These are phyloP conservation scores for Blastobasis adustella DNA, from an alignment of 2,888 invertebrate species.

Conservation along the genomic window DNA sequence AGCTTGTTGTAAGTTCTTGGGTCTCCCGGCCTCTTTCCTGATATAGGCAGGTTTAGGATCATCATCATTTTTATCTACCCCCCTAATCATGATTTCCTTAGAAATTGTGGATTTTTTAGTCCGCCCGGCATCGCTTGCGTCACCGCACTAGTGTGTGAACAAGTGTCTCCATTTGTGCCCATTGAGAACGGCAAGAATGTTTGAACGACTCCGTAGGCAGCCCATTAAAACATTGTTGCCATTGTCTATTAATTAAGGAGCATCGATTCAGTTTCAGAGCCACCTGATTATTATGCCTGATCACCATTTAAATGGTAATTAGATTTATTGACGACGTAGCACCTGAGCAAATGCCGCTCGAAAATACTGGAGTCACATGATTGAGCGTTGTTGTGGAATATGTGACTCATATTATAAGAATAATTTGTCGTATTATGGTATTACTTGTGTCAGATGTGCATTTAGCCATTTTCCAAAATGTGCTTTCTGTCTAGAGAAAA, in stretches of 20 bases:
- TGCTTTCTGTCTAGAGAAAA: too few relatives aligned
- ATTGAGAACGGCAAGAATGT: conserved; percentile 34
- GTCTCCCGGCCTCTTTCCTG: too few relatives aligned
- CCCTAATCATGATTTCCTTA: too few relatives aligned
- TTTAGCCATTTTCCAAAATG: too few relatives aligned
- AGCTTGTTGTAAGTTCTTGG: too few relatives aligned
- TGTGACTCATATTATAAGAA: too few relatives aligned
- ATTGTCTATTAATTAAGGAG: conserved; percentile 65
- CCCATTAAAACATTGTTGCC: conserved; percentile 47
- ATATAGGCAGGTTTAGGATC: too few relatives aligned
- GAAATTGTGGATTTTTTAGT: too few relatives aligned
- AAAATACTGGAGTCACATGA: conserved; percentile 14
- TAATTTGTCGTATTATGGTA: too few relatives aligned
- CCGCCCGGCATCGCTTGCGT: conserved; percentile 23
- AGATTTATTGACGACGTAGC: conserved; percentile 47
- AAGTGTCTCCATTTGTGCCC: conserved; percentile 37
- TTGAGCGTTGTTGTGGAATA: too few relatives aligned
- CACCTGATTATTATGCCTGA: conserved; percentile 70
- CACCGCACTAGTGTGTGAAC: conserved; percentile 40
- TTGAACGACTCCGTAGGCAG: conserved; percentile 45
- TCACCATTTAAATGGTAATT: conserved; percentile 73
- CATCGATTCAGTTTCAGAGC: conserved; percentile 55
- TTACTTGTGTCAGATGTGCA: too few relatives aligned
- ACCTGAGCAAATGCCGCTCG: conserved; percentile 56
- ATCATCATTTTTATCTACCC: too few relatives aligned